phyloP scores from a whole-genome alignment of 2,113 vertebrate species.

The Myotis brandtii region DNA sequence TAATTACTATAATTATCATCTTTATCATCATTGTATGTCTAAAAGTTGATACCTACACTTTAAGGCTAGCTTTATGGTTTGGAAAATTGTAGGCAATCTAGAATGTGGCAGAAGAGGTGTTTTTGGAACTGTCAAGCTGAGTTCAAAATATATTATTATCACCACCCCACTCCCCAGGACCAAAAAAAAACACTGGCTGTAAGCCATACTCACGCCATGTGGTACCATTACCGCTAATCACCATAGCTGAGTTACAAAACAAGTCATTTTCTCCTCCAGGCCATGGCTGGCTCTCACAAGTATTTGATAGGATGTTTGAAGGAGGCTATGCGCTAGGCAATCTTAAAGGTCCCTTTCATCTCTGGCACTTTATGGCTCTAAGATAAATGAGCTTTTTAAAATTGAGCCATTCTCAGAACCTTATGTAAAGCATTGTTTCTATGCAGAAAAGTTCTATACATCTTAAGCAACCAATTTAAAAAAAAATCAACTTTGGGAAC shows the following conservation, averaged over 20 bases:
- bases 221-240: neutral
- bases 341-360: neutral
- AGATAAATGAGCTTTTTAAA: conserved; percentile 18
- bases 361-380: neutral
- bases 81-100: conserved; percentile 25
- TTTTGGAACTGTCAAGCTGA: conserved; percentile 1
- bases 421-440: conserved; percentile 20
- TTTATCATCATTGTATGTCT: neutral
- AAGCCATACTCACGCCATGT: neutral
- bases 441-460: neutral
- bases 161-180: neutral
- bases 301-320: neutral
- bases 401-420: neutral
- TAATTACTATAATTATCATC: neutral
- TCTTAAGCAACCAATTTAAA: conserved; percentile 20
- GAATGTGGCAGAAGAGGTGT: neutral
- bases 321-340: neutral
- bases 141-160: conserved; percentile 36
- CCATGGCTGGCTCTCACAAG: neutral
- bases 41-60: conserved; percentile 27
- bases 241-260: neutral
- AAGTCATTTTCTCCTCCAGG: neutral
- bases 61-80: conserved; percentile 10
- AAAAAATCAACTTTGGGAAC: conserved; percentile 47
- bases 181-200: neutral